Base-by-base conservation (phyloP, 2,888 invertebrate genomes). In the Xylota sylvarum region DNA sequence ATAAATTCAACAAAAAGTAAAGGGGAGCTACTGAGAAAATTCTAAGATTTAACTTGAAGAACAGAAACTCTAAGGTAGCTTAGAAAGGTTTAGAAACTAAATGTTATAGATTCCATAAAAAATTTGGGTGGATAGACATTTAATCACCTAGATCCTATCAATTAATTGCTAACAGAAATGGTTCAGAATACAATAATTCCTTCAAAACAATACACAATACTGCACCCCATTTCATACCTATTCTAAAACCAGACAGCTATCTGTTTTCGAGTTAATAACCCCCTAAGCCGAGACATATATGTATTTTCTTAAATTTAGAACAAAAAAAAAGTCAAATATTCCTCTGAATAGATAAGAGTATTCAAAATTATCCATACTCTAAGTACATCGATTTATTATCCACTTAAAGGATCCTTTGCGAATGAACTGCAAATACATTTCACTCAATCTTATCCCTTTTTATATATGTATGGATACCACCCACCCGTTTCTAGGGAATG, bases 321-420 rank as follows among this genome's bases (percentile, higher is more conserved):
- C 9, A 19, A 7, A 10, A 19, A 4, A 17, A 14, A 19, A 6
- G 12, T 2, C 4, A 27, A 14, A 56, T 17, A 56, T 6, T n/a
- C 9, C 52, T 23, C 4, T 2, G 17, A 30, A 6, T 1, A 17
- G 17, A 56, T 56, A n/a, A n/a, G n/a, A n/a, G n/a, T n/a, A 56
- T 56, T 56, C 17, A 37, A 40, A 52, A 69, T 69, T 69, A 67
- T 67, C 67, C n/a, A 32, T 50, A 14, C 9, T 9, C 64, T 19
- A 23, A 65, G 52, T 14, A 40, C 67, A 69, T 52, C 67, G 40
- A 69, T 69, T 69, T 69, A 55, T 55, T 69, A 69, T 65, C 50
- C 50, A 65, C 50, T 65, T 65, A 35, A n/a, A 48, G 48, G 48
- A 50, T 67, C 37, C 37, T 27, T 69, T 17, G 23, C 52, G 52